Evolutionary conservation across 1,140 invertebrate species (phyloP).

Genomic region (Colletes gigas): DNA sequence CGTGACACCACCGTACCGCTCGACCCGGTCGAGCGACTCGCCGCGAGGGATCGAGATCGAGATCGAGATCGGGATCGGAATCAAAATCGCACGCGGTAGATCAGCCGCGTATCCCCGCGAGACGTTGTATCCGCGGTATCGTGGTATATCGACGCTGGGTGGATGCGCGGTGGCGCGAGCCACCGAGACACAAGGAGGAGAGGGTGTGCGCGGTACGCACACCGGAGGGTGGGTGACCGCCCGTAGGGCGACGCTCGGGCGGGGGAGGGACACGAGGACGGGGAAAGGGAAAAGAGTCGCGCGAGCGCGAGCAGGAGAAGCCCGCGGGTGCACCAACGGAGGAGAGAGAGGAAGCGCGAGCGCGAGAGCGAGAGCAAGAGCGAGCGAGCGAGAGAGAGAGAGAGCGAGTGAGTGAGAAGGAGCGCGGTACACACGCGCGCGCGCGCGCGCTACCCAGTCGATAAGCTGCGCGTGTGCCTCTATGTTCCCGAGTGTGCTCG

Average conservation of each 20-base stretch:
- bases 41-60: slow-evolving; percentile 4
- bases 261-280: background rate
- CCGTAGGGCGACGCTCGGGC: background rate
- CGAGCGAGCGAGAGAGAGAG: background rate
- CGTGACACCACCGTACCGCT: slow-evolving; percentile 1
- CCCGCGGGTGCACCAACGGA: background rate
- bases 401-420: slow-evolving; percentile 30
- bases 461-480: slow-evolving; percentile 41
- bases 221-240: background rate
- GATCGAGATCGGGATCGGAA: background rate
- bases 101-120: slow-evolving; percentile 57
- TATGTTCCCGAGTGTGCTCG: slow-evolving; percentile 29
- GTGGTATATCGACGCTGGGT: slow-evolving; percentile 48
- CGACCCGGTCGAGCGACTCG: background rate
- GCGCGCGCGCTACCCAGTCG: slow-evolving; percentile 49
- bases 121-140: slow-evolving; percentile 29
- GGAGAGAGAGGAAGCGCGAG: slow-evolving; percentile 10
- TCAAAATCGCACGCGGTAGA: slow-evolving; percentile 35
- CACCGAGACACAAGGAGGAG: slow-evolving; percentile 35
- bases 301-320: background rate
- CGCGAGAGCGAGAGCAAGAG: background rate
- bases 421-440: slow-evolving; percentile 15
- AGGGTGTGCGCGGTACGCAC: slow-evolving; percentile 38
- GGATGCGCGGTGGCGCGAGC: slow-evolving; percentile 48
- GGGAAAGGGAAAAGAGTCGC: background rate